Percentiles rank a stretch among this genome's conserved stretches.
Evolutionary conservation across 2,888 invertebrate species (phyloP).

Genomic region (Acanthoscelides obtectus): DNA sequence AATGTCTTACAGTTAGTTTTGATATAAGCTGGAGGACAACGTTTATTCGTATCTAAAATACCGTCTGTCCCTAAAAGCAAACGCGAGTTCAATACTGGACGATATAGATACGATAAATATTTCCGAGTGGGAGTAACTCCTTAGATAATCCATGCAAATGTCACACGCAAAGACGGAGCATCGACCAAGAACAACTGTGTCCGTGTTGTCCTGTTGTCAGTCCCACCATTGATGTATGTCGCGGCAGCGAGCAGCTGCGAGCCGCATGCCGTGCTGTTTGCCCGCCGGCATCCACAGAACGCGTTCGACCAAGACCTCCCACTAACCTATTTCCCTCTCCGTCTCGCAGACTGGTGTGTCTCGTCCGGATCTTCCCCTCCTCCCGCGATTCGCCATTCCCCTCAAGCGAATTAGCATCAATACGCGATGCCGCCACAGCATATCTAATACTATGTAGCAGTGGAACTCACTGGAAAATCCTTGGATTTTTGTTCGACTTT

Average conservation of each 20-base stretch:
- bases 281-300: not conserved
- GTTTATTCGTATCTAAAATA: no score
- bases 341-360: not conserved
- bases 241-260: not conserved
- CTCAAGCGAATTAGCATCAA: not conserved
- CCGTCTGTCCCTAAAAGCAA: no score
- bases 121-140: no score
- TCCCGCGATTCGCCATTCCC: not conserved
- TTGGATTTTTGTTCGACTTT: no score
- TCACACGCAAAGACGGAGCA: not conserved
- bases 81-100: no score
- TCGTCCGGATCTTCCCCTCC: not conserved
- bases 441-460: no score
- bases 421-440: not conserved
- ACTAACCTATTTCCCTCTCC: not conserved
- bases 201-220: not conserved
- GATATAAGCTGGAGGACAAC: no score
- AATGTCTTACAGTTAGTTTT: no score
- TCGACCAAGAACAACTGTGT: not conserved
- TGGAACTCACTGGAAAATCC: no score
- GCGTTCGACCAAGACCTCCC: not conserved
- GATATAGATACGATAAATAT: no score
- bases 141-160: not conserved
- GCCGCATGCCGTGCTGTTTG: not conserved
- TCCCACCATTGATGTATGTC: not conserved